phyloP scores from a whole-genome alignment of 2,797 vertebrate species.

The Pteronotus mesoamericanus region DNA sequence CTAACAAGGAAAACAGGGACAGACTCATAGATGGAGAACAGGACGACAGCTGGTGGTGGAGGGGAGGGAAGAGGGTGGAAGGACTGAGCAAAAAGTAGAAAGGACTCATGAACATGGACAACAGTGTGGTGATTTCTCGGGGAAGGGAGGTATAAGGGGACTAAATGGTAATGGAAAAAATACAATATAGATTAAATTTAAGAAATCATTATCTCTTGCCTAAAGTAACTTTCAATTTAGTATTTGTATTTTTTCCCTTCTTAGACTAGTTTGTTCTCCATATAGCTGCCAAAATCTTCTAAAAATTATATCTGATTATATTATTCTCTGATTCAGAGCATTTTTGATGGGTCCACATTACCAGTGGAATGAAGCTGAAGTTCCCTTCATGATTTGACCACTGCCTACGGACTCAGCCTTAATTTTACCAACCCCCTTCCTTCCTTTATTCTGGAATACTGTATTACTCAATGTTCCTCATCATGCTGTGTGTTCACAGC shows the following conservation, averaged over 20 bases:
- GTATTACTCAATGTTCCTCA: background rate
- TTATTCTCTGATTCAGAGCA: background rate
- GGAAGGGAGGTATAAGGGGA: background rate
- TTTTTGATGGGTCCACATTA: background rate
- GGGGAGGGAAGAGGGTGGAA: too few relatives aligned
- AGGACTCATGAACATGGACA: too few relatives aligned
- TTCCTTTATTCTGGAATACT: background rate
- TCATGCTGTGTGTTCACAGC: background rate
- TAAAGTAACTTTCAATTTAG: background rate
- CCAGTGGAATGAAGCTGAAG: background rate
- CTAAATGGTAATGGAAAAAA: background rate
- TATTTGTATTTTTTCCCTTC: background rate
- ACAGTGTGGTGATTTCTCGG: background rate
- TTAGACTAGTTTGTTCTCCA: background rate
- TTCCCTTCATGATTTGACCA: background rate
- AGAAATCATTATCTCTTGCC: background rate
- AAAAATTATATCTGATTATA: constrained; percentile 24
- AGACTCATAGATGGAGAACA: too few relatives aligned
- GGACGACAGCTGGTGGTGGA: too few relatives aligned
- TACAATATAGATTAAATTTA: background rate
- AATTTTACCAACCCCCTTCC: background rate
- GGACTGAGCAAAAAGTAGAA: too few relatives aligned
- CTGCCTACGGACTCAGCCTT: background rate
- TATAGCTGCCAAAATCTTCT: background rate
- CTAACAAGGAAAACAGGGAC: too few relatives aligned